Evolutionary conservation across 2,113 vertebrate species (phyloP).

Genomic region (Psilopogon haemacephalus): DNA sequence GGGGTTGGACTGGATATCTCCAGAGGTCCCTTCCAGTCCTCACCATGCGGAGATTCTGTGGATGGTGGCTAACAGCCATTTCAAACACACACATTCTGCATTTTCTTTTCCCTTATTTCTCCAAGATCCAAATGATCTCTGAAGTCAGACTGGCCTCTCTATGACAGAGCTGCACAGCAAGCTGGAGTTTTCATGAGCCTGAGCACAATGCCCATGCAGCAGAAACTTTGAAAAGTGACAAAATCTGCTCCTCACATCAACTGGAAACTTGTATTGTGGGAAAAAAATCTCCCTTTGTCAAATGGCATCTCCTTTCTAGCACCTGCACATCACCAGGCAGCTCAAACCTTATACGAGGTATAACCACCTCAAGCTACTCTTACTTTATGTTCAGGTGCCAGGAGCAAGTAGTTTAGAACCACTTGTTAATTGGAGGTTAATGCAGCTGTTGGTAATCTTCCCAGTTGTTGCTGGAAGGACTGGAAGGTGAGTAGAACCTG

Average conservation of each 20-base stretch:
- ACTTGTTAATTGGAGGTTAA: neutral
- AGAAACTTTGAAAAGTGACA: neutral
- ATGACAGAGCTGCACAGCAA: neutral
- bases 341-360: neutral
- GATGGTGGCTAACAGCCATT: neutral
- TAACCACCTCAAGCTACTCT: neutral
- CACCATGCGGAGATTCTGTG: too few relatives aligned
- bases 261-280: neutral
- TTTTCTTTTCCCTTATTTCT: neutral
- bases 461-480: neutral
- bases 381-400: neutral
- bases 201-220: neutral
- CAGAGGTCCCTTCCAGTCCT: too few relatives aligned
- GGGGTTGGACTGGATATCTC: too few relatives aligned
- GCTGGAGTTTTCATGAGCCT: neutral
- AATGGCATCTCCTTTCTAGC: neutral
- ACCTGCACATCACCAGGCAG: neutral
- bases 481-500: neutral
- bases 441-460: neutral
- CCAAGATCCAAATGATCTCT: neutral
- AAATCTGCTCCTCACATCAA: neutral
- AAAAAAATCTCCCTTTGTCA: neutral
- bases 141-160: neutral
- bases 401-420: neutral
- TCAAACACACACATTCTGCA: neutral